These are phyloP conservation scores for Mormyrus lacerda DNA, from an alignment of 2,113 vertebrate species.

Conservation along the genomic window DNA sequence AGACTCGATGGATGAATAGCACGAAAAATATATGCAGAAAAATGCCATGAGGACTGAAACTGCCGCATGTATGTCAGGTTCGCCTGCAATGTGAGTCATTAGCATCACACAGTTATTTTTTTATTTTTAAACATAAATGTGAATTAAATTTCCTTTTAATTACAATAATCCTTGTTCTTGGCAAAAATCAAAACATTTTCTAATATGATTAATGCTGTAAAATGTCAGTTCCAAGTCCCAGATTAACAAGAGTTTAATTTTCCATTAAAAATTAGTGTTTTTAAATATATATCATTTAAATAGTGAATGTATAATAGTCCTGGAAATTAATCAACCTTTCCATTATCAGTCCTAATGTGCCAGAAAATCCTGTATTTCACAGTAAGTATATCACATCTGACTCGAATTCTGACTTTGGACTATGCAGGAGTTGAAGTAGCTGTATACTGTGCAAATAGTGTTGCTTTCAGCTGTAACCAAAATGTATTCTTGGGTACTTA, in stretches of 20 bases:
- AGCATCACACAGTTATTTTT: neutral
- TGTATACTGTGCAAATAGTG: neutral
- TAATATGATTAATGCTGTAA: conserved; percentile 2
- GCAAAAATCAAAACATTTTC: neutral
- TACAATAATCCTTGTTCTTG: conserved; percentile 5
- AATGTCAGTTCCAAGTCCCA: neutral
- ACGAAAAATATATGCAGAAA: neutral
- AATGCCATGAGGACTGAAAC: neutral
- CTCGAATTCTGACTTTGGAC: neutral
- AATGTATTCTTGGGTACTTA: neutral
- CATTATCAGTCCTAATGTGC: conserved; percentile 1
- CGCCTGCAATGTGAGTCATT: neutral
- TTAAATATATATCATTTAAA: neutral
- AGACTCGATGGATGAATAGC: neutral
- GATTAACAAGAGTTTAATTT: conserved; percentile 6
- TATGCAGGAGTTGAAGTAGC: neutral
- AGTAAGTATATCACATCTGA: neutral
- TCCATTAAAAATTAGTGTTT: neutral
- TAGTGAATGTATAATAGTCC: neutral
- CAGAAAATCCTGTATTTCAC: neutral
- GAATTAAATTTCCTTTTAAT: neutral
- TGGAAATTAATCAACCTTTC: conserved; percentile 1
- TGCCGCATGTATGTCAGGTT: neutral
- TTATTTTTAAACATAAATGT: neutral
- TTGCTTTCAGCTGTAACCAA: neutral